Evolutionary conservation across 2,113 vertebrate genomes (phyloP).

Genomic region (Gasterosteus aculeatus): DNA sequence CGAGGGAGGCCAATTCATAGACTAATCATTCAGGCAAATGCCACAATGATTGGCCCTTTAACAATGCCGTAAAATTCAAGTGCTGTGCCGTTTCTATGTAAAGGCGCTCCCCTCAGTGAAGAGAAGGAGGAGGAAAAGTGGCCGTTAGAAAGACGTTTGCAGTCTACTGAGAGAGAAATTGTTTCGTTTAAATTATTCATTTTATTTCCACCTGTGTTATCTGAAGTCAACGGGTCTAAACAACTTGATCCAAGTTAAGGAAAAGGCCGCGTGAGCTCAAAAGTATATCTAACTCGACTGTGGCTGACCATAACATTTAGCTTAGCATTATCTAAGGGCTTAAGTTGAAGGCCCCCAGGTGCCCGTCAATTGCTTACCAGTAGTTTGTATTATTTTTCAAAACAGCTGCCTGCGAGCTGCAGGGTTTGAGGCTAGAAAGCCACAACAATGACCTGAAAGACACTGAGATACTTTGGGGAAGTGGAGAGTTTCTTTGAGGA

Average conservation of each 20-base stretch:
- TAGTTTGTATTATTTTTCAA: no score
- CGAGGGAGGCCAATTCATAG: conserved; percentile 50
- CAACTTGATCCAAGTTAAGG: not conserved
- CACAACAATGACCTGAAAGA: not conserved
- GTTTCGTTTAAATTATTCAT: not conserved
- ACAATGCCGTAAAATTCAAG: conserved; percentile 35
- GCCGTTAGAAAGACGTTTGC: not conserved
- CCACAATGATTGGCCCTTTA: conserved; percentile 33
- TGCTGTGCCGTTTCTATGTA: not conserved
- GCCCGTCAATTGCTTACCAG: not conserved
- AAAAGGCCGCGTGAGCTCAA: not conserved
- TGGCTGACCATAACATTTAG: not conserved
- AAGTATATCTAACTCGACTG: not conserved
- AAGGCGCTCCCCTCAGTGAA: conserved; percentile 1
- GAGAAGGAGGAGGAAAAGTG: conserved; percentile 8
- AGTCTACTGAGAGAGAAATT: not conserved
- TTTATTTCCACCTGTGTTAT: not conserved
- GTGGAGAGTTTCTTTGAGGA: not conserved
- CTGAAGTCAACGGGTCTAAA: not conserved
- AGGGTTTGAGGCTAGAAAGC: not conserved
- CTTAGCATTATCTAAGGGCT: not conserved
- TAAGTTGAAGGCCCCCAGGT: not conserved
- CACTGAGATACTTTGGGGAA: not conserved
- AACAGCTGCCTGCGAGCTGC: not conserved
- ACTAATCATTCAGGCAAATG: conserved; percentile 43